phyloP scores from a whole-genome alignment of 2,888 invertebrate species.

The Polyommatus icarus region DNA sequence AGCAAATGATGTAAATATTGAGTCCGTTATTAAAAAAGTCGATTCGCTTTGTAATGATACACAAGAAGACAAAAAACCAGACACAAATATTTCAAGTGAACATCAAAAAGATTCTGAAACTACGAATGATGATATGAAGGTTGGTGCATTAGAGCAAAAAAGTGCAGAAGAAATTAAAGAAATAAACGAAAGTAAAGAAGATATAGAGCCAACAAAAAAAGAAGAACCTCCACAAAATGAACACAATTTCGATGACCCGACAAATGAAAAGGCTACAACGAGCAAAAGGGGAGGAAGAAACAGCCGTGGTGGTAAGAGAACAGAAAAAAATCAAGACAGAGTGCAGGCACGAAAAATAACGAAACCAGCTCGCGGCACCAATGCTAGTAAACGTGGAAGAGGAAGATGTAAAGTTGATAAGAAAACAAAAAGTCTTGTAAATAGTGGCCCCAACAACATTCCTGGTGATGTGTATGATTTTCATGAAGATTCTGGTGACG shows the following conservation, averaged over 20 bases:
- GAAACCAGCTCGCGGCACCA: constrained; percentile 61
- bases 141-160: constrained; percentile 28
- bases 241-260: constrained; percentile 46
- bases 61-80: constrained; percentile 41
- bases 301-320: constrained; percentile 70
- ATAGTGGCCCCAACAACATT: constrained; percentile 79
- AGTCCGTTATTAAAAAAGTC: constrained; percentile 90
- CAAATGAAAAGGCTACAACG: constrained; percentile 47
- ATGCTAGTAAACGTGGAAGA: constrained; percentile 69
- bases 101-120: constrained; percentile 1
- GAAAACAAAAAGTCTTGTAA: constrained; percentile 68
- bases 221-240: constrained; percentile 45
- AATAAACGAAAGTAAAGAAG: constrained; percentile 36
- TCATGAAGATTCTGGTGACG: constrained; percentile 93
- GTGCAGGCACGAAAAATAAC: constrained; percentile 73
- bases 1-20: constrained; percentile 88
- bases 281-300: constrained; percentile 69
- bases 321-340: constrained; percentile 62
- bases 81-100: constrained; percentile 31
- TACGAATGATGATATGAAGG: constrained; percentile 23
- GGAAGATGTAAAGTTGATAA: constrained; percentile 78
- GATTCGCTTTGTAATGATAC: constrained; percentile 82
- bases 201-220: constrained; percentile 40
- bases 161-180: constrained; percentile 33
- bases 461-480: constrained; percentile 94